Evolutionary conservation across 1,140 invertebrate species (phyloP).

Genomic region (Monomorium pharaonis): DNA sequence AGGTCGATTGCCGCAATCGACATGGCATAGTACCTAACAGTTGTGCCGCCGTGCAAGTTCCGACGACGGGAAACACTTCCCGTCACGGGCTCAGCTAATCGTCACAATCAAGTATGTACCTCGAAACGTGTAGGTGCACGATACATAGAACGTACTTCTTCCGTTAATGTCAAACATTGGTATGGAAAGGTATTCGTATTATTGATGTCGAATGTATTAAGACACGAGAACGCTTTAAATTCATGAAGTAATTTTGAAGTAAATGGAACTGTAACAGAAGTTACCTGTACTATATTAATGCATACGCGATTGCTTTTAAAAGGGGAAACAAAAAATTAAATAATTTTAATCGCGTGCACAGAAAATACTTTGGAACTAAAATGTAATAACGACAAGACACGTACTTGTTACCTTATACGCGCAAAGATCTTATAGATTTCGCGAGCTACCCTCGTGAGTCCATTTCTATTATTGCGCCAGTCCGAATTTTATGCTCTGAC

Average conservation of each 20-base stretch:
- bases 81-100: slow-evolving; percentile 28
- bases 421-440: background rate
- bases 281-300: background rate
- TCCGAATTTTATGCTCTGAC: background rate
- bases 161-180: background rate
- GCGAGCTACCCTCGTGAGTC: background rate
- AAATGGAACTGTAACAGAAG: background rate
- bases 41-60: slow-evolving; percentile 27
- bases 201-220: background rate
- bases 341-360: background rate
- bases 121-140: background rate
- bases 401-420: background rate
- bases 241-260: background rate
- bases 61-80: slow-evolving; percentile 42
- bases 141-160: background rate
- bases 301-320: background rate
- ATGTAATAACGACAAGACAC: background rate
- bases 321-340: background rate
- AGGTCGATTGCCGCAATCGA: slow-evolving; percentile 38
- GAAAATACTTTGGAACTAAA: background rate
- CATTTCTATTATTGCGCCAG: background rate
- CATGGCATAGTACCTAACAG: slow-evolving; percentile 38
- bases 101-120: slow-evolving; percentile 10
- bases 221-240: background rate
- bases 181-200: slow-evolving; percentile 6